A percentile compares a stretch with the other conserved stretches of the same genome.
phyloP scores from a whole-genome alignment of 2,888 invertebrate genomes.

The Sussaba pulchella region DNA sequence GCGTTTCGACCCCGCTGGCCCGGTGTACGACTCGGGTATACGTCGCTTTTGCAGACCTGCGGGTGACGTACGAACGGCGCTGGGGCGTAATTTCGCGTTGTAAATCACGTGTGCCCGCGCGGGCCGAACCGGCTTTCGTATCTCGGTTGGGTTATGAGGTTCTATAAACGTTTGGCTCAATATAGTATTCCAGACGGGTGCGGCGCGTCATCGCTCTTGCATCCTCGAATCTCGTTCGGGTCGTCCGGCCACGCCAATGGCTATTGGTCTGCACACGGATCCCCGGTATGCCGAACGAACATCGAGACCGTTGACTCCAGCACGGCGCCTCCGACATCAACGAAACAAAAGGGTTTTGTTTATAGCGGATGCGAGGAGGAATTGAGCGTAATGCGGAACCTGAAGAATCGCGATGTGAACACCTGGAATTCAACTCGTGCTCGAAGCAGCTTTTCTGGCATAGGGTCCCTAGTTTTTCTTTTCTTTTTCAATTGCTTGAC shows the following conservation, averaged over 20 bases:
- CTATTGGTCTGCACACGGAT: constrained; percentile 30
- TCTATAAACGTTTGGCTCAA: constrained; percentile 72
- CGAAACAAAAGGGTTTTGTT: too few species aligned
- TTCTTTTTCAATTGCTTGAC: too few species aligned
- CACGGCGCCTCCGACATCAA: too few species aligned
- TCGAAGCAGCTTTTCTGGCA: too few species aligned
- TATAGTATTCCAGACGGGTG: constrained; percentile 10
- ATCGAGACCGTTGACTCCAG: not conserved
- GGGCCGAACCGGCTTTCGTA: constrained; percentile 70
- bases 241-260: constrained; percentile 47
- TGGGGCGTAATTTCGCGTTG: constrained; percentile 76
- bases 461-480: too few species aligned
- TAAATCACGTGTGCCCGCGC: constrained; percentile 74
- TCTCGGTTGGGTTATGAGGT: constrained; percentile 74
- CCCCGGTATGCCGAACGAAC: not conserved
- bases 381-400: too few species aligned
- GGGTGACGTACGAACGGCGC: constrained; percentile 74
- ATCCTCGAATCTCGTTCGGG: constrained; percentile 50
- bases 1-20: constrained; percentile 30
- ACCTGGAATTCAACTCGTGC: too few species aligned
- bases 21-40: constrained; percentile 39
- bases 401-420: too few species aligned
- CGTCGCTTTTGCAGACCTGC: constrained; percentile 69
- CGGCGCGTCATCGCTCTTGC: constrained; percentile 24
- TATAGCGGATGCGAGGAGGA: too few species aligned